Evolutionary conservation across 2,888 invertebrate genomes (phyloP).

Genomic region (Odontocerum albicorne): DNA sequence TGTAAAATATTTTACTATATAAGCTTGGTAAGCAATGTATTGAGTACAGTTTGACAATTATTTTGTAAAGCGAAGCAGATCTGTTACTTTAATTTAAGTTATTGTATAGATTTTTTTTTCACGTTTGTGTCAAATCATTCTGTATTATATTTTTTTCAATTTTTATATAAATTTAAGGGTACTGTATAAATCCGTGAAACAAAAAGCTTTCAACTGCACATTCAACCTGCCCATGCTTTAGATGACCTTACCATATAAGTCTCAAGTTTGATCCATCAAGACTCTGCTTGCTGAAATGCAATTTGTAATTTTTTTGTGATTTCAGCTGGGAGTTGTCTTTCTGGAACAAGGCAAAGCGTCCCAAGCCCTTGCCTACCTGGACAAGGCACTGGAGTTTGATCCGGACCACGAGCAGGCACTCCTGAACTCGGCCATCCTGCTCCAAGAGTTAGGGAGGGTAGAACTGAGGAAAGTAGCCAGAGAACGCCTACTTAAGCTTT

Average conservation of each 20-base stretch:
- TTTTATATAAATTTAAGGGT: background rate
- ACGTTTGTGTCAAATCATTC: too few species aligned
- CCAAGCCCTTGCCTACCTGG: slow-evolving; percentile 88
- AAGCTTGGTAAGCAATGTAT: too few species aligned
- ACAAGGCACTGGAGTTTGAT: slow-evolving; percentile 89
- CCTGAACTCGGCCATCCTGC: slow-evolving; percentile 90
- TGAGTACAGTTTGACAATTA: too few species aligned
- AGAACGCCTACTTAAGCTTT: slow-evolving; percentile 77
- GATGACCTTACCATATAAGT: too few species aligned
- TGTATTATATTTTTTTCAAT: background rate
- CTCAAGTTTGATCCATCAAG: too few species aligned
- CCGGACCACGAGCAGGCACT: slow-evolving; percentile 95
- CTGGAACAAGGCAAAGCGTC: slow-evolving; percentile 90
- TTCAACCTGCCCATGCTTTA: too few species aligned
- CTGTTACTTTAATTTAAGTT: too few species aligned
- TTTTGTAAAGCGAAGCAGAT: too few species aligned
- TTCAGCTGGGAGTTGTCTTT: slow-evolving; percentile 89
- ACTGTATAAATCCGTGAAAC: background rate
- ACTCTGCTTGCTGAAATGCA: too few species aligned
- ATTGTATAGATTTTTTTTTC: too few species aligned
- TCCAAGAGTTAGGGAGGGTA: slow-evolving; percentile 85
- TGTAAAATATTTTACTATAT: too few species aligned
- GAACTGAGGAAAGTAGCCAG: slow-evolving; percentile 78
- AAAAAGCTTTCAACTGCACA: background rate
- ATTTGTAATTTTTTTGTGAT: slow-evolving; percentile 15